These are phyloP conservation scores for Benthosema pterotum DNA, from an alignment of 2,797 vertebrate genomes.

Conservation along the genomic window DNA sequence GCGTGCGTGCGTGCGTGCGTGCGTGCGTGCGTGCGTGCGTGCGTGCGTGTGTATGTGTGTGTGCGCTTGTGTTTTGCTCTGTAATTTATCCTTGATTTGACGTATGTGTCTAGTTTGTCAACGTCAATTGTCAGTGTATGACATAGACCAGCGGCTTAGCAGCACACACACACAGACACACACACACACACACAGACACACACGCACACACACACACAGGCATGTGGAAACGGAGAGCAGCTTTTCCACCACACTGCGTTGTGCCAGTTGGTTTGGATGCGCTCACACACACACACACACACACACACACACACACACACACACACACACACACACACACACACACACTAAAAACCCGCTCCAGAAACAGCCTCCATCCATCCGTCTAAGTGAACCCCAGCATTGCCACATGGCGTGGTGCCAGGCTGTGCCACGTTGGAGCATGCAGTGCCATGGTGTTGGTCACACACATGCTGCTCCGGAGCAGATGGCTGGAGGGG, in stretches of 20 bases:
- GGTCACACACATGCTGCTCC: slow-evolving; percentile 52
- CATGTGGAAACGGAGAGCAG: slow-evolving; percentile 53
- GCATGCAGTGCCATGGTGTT: slow-evolving; percentile 61
- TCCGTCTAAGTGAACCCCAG: slow-evolving; percentile 25
- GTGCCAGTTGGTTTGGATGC: slow-evolving; percentile 40
- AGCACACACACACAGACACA: slow-evolving; percentile 47
- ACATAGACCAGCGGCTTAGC: slow-evolving; percentile 33
- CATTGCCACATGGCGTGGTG: slow-evolving; percentile 21
- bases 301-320: slow-evolving; percentile 5
- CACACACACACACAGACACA: slow-evolving; percentile 50
- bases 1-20: too few relatives aligned
- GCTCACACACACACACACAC: slow-evolving; percentile 23
- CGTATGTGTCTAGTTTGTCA: background rate
- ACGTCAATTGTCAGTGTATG: slow-evolving; percentile 13
- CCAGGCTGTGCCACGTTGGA: slow-evolving; percentile 37
- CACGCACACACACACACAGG: slow-evolving; percentile 49
- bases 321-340: slow-evolving; percentile 21
- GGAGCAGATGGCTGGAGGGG: slow-evolving; percentile 71
- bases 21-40: too few relatives aligned
- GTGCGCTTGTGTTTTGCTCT: slow-evolving; percentile 4
- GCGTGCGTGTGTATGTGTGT: too few relatives aligned
- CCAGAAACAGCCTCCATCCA: background rate
- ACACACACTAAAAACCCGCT: background rate
- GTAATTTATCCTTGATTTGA: too few relatives aligned
- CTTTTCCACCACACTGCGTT: slow-evolving; percentile 52